Evolutionary conservation across 2,888 invertebrate genomes (phyloP).

Genomic region (Drosophila pseudotakahashii): DNA sequence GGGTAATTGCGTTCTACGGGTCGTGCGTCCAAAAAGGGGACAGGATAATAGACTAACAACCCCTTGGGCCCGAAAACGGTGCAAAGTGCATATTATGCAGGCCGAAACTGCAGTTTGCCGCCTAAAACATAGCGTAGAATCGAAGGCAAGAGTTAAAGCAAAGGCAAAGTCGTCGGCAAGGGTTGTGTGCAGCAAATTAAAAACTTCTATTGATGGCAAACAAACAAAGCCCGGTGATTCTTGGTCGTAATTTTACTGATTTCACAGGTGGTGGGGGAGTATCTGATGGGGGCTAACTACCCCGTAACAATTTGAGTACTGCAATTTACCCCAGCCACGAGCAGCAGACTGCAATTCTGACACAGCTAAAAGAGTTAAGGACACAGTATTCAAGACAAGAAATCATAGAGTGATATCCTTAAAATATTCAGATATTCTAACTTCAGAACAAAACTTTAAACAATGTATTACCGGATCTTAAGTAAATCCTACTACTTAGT

Average conservation of each 20-base stretch:
- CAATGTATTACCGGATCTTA: neutral
- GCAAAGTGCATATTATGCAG: slow-evolving; percentile 76
- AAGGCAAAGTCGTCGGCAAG: slow-evolving; percentile 21
- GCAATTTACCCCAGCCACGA: neutral
- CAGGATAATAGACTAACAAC: slow-evolving; percentile 54
- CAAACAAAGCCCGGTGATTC: slow-evolving; percentile 69
- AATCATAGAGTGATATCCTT: neutral
- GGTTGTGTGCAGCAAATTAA: slow-evolving; percentile 62
- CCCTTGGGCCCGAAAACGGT: slow-evolving; percentile 45
- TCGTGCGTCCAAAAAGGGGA: slow-evolving; percentile 4
- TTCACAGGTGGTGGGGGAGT: slow-evolving; percentile 15
- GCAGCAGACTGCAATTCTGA: neutral
- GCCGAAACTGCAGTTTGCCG: slow-evolving; percentile 67
- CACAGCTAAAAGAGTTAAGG: no score
- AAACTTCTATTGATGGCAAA: slow-evolving; percentile 74
- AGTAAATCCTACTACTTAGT: no score
- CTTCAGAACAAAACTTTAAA: neutral
- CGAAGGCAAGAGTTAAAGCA: slow-evolving; percentile 9
- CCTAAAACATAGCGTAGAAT: neutral
- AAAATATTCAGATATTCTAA: neutral
- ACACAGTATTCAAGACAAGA: neutral
- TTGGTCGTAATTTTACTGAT: slow-evolving; percentile 68
- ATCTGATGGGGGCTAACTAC: slow-evolving; percentile 25
- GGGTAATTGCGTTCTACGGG: slow-evolving; percentile 68
- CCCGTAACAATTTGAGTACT: slow-evolving; percentile 29